Conservation (phyloP, 2,797 vertebrate genomes). For the Anas bernieri region DNA sequence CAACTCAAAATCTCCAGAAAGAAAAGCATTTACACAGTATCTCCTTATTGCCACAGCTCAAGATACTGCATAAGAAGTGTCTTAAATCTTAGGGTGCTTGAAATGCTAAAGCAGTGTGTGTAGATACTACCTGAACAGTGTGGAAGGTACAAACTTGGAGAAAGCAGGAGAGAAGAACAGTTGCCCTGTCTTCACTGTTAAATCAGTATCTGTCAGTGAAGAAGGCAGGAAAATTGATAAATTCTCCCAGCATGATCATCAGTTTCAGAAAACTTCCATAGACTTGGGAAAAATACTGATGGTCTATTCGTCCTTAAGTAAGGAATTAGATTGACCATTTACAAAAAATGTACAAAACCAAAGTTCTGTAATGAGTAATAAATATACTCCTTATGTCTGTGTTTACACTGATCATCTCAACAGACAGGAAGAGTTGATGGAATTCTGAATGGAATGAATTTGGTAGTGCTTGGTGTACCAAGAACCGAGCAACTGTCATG, state of each 20-base stretch:
- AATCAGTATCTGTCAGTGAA: neutral
- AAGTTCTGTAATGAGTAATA: neutral
- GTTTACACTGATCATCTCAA: neutral
- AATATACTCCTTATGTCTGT: neutral
- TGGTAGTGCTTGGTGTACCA: neutral
- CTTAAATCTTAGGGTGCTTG: neutral
- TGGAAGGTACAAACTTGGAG: neutral
- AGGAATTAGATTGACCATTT: neutral
- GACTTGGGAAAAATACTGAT: neutral
- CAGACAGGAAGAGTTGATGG: neutral
- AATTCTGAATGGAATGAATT: neutral
- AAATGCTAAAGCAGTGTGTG: neutral
- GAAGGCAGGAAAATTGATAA: rapidly evolving
- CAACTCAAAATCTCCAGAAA: neutral
- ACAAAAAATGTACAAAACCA: neutral
- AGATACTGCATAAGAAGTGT: neutral
- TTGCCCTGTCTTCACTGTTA: neutral
- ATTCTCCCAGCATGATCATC: neutral
- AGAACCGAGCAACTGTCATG: neutral
- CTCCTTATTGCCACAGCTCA: neutral
- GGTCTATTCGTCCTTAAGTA: neutral
- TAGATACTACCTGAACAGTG: neutral
- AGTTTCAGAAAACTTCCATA: neutral
- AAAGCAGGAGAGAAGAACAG: neutral
- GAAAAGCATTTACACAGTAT: neutral